phyloP scores from a whole-genome alignment of 2,797 vertebrate species.

The Neoniphon sammara region DNA sequence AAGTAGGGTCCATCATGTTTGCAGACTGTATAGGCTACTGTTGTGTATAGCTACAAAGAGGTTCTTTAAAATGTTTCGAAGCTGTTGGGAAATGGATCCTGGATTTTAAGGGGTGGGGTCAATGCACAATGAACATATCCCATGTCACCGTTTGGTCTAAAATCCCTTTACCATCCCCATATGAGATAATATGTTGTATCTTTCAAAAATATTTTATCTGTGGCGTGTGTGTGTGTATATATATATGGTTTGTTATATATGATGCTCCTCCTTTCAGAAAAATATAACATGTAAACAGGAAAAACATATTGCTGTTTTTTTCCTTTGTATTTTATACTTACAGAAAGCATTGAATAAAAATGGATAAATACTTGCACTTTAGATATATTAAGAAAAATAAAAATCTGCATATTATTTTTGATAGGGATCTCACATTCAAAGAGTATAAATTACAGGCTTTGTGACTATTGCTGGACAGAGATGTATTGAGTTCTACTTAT shows the following conservation, averaged over 20 bases:
- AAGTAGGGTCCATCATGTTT: constrained; percentile 65
- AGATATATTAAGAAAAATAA: constrained; percentile 88
- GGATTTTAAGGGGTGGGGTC: constrained; percentile 72
- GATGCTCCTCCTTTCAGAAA: constrained; percentile 87
- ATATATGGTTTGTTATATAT: constrained; percentile 87
- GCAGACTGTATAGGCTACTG: constrained; percentile 74
- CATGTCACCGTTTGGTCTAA: constrained; percentile 78
- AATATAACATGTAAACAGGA: constrained; percentile 84
- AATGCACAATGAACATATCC: constrained; percentile 86
- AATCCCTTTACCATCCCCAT: constrained; percentile 83
- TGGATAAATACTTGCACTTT: constrained; percentile 89
- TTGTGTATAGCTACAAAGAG: constrained; percentile 69
- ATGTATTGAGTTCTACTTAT: constrained; percentile 87
- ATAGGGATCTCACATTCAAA: constrained; percentile 89
- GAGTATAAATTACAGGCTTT: constrained; percentile 86
- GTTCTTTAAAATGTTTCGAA: constrained; percentile 57
- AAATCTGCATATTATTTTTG: constrained; percentile 90
- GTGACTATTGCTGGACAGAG: constrained; percentile 87
- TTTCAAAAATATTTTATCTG: constrained; percentile 83
- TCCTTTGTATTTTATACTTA: constrained; percentile 89
- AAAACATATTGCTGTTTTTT: constrained; percentile 86
- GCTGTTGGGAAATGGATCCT: constrained; percentile 65
- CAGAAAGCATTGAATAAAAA: constrained; percentile 89
- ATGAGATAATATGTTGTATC: constrained; percentile 85
- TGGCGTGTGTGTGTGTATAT: constrained; percentile 76